These are phyloP conservation scores for Agonopterix subpropinquella DNA, from an alignment of 2,888 invertebrate genomes.

Conservation along the genomic window DNA sequence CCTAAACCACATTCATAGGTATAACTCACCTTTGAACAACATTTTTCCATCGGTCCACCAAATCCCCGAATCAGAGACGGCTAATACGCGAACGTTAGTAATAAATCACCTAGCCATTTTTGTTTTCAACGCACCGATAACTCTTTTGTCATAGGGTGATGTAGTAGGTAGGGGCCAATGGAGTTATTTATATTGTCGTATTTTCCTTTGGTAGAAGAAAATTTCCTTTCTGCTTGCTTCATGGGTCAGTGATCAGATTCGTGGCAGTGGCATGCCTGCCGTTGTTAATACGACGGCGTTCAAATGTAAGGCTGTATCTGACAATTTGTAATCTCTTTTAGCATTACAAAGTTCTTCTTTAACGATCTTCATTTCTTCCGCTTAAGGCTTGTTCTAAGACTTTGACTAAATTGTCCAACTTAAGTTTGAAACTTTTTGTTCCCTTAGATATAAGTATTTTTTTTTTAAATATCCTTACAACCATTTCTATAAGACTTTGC, in stretches of 20 bases:
- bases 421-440: too few species aligned
- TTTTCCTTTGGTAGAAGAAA: conserved; percentile 70
- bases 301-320: conserved; percentile 26
- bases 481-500: too few species aligned
- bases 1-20: not conserved
- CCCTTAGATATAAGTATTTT: too few species aligned
- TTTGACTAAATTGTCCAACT: too few species aligned
- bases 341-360: not conserved
- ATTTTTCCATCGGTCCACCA: conserved; percentile 13
- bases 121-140: conserved; percentile 77
- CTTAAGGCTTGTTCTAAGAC: too few species aligned
- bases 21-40: conserved; percentile 2
- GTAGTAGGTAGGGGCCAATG: conserved; percentile 48
- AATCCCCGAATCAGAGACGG: conserved; percentile 40
- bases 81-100: conserved; percentile 49
- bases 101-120: conserved; percentile 74
- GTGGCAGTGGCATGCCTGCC: conserved; percentile 38
- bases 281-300: conserved; percentile 18
- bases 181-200: conserved; percentile 75
- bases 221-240: conserved; percentile 74
- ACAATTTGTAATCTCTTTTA: conserved; percentile 4
- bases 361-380: too few species aligned
- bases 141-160: conserved; percentile 76
- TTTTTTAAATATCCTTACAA: too few species aligned
- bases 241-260: conserved; percentile 74